A percentile compares a stretch with the other conserved stretches of the same genome.
These are phyloP conservation scores for Pangasius larnaudii DNA, from an alignment of 2,797 vertebrate species.

Conservation along the genomic window DNA sequence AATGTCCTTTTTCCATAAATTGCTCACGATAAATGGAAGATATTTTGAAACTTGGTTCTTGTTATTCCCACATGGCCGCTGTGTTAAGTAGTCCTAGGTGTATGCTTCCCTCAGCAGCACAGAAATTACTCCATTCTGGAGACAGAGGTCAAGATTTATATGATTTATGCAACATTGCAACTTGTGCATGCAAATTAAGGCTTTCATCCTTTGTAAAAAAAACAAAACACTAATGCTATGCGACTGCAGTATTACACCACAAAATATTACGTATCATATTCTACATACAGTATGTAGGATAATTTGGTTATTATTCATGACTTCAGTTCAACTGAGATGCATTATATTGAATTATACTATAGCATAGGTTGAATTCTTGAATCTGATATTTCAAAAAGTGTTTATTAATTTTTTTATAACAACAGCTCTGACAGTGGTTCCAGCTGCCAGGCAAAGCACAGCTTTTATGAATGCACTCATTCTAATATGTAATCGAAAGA, in stretches of 20 bases:
- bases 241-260: background rate
- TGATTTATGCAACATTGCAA: background rate
- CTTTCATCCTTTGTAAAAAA: background rate
- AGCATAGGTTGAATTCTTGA: background rate
- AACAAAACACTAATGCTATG: background rate
- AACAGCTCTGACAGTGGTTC: background rate
- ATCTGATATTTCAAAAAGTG: background rate
- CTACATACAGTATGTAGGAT: background rate
- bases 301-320: background rate
- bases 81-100: background rate
- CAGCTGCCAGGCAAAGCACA: slow-evolving; percentile 4
- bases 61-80: background rate
- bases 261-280: background rate
- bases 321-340: background rate
- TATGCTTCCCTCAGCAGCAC: background rate
- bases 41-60: background rate
- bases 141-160: background rate
- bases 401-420: background rate
- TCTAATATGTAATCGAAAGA: background rate
- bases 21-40: background rate
- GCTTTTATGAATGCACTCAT: background rate
- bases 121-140: background rate
- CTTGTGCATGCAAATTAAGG: background rate
- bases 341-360: background rate
- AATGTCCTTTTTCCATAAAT: background rate